These are phyloP conservation scores for Schlechtendalia chinensis DNA, from an alignment of 1,140 invertebrate genomes.

Conservation along the genomic window DNA sequence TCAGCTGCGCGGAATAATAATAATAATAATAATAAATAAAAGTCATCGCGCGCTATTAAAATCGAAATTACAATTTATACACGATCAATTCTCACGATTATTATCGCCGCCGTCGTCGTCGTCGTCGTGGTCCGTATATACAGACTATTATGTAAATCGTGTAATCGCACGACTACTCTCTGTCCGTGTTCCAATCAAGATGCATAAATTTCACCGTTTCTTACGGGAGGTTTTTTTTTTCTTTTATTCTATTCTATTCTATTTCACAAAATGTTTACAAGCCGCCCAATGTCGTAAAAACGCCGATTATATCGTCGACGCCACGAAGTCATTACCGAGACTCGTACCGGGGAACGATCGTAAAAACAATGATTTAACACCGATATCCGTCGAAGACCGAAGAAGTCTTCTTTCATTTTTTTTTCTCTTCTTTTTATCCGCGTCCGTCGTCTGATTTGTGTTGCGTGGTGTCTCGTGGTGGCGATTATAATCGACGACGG, in stretches of 20 bases:
- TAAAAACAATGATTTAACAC: conserved; percentile 33
- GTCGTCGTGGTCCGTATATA: not conserved
- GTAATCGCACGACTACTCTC: conserved; percentile 43
- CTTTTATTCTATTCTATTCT: not conserved
- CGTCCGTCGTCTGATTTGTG: conserved; percentile 22
- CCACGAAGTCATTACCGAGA: conserved; percentile 17
- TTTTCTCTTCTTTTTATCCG: not conserved
- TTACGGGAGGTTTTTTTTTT: not conserved
- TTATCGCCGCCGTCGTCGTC: conserved; percentile 20
- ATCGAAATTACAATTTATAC: conserved; percentile 43
- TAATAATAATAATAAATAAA: conserved; percentile 16
- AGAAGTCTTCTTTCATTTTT: not conserved
- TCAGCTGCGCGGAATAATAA: not conserved
- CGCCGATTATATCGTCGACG: conserved; percentile 30
- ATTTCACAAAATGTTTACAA: conserved; percentile 42
- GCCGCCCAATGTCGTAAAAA: conserved; percentile 39
- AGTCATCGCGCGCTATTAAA: conserved; percentile 26
- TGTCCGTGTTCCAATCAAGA: conserved; percentile 40
- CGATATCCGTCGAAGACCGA: conserved; percentile 4
- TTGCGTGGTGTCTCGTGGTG: conserved; percentile 6
- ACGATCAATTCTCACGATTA: conserved; percentile 42
- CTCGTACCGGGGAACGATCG: not conserved
- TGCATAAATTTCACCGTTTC: conserved; percentile 39
- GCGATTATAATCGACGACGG: conserved; percentile 25
- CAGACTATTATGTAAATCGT: conserved; percentile 33